phyloP scores from a whole-genome alignment of 30 jellyfish, hydroid and myxozoan genomes.

The Hydractinia echinata region DNA sequence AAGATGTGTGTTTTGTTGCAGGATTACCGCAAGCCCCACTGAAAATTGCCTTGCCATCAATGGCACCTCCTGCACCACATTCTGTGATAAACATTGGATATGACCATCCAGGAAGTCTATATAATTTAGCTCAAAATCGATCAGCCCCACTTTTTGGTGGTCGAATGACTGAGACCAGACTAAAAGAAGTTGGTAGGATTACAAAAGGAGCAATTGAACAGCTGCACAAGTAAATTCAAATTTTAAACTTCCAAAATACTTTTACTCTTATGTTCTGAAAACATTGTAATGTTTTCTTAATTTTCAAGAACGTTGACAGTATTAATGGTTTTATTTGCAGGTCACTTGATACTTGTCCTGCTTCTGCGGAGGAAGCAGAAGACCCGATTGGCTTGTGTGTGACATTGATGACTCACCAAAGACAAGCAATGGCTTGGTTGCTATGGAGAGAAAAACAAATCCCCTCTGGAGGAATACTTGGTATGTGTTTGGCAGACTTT shows the following conservation, averaged over 20 bases:
- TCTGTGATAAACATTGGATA: constrained; percentile 3
- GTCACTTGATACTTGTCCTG: constrained; percentile 84
- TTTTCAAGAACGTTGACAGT: too few relatives aligned
- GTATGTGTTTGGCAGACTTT: constrained; percentile 21
- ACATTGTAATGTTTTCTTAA: too few relatives aligned
- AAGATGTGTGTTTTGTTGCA: neutral
- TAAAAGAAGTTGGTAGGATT: constrained; percentile 75
- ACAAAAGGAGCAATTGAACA: constrained; percentile 86
- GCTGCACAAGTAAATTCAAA: constrained; percentile 56
- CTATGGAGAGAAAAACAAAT: constrained; percentile 81
- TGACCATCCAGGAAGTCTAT: constrained; percentile 13
- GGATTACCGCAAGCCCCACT: neutral
- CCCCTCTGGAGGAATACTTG: constrained; percentile 97
- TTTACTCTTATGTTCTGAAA: neutral
- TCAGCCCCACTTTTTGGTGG: constrained; percentile 58
- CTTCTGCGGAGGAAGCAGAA: constrained; percentile 52
- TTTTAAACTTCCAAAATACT: too few relatives aligned
- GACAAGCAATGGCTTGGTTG: constrained; percentile 95
- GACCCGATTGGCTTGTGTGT: constrained; percentile 79
- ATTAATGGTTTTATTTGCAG: constrained; percentile 24
- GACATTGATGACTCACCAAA: constrained; percentile 78
- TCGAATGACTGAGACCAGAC: constrained; percentile 61
- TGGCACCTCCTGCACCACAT: neutral
- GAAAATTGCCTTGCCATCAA: constrained; percentile 2
- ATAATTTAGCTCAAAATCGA: neutral